These are phyloP conservation scores for Tragelaphus strepsiceros DNA, from an alignment of 2,113 vertebrate genomes.

Conservation along the genomic window DNA sequence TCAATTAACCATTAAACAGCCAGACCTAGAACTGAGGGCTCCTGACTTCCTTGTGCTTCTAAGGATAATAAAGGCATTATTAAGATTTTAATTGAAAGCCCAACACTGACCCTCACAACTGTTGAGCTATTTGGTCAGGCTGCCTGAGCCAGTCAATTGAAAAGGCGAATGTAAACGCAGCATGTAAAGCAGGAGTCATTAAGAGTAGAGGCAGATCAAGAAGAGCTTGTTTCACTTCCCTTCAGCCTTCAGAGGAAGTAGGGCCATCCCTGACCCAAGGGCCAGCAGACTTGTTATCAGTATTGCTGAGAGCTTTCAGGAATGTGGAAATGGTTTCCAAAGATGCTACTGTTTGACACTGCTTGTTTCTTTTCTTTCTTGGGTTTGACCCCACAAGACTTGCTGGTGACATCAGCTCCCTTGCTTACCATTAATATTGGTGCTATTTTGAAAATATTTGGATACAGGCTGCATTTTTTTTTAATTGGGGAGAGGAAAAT, in stretches of 20 bases:
- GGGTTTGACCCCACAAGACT: slow-evolving; percentile 25
- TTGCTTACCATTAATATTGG: not conserved
- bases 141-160: not conserved
- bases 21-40: not conserved
- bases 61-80: not conserved
- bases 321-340: not conserved
- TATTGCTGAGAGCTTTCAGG: not conserved
- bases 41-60: not conserved
- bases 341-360: not conserved
- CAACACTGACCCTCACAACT: not conserved
- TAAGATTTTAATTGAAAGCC: not conserved
- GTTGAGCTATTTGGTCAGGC: not conserved
- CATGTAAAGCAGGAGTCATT: not conserved
- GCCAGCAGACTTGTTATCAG: not conserved
- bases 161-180: not conserved
- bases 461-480: not conserved
- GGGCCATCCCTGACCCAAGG: not conserved
- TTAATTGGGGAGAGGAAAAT: slow-evolving; percentile 25
- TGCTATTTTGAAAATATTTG: not conserved
- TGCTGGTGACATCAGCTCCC: not conserved
- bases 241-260: not conserved
- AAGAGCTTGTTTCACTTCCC: not conserved
- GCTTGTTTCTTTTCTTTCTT: slow-evolving; percentile 7
- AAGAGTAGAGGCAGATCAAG: not conserved
- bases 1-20: not conserved